Base-by-base conservation (phyloP, 2,113 vertebrate species). In the Neofelis nebulosa region DNA sequence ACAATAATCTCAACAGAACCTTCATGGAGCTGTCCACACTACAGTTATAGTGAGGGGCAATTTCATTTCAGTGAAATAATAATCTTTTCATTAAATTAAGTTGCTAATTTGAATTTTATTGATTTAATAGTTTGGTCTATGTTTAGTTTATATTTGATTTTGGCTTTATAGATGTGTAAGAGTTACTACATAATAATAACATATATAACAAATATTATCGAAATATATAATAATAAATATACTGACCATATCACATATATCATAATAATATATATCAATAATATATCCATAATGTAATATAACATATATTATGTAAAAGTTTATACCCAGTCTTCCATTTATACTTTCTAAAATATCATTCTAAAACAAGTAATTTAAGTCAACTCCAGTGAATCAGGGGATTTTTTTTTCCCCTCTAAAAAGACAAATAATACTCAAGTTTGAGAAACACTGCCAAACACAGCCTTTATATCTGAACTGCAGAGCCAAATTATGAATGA, bases 101-200 rank as follows among this genome's bases (percentile, higher is more conserved):
- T 71, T 36, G 13, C 79, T 81, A 31, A 61, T 89, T 93, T 95
- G 48, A 96, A 89, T 79, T 89, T 95, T 89, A 91, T 27, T 78
- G 61, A 96, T 57, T 96, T 91, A 73, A 15, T 69, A 63, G 5
- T 57, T 69, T 65, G 38, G 8, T 81, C 52, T 95, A 18, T 74
- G 8, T 87, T 95, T 96, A 88, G 74, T 57, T 83, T 94, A 25
- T 18, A 48, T 89, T 94, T 96, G 88, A 92, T 65, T 85, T 94
- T 89, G n/a, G 27, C 7, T 89, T 73, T 63, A 89, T 2, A 82
- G 27, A 65, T 52, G 8, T 38, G 2, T 89, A 90, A 87, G 38
- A 92, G 48, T 84, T 95, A 79, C 11, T 45, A 45, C 8, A 45
- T 74, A 27, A 76, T 76, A 76, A 29, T 66, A 66, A 31, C 45